Evolutionary conservation across 2,888 invertebrate genomes (phyloP).

Genomic region (Agriopis leucophaearia): DNA sequence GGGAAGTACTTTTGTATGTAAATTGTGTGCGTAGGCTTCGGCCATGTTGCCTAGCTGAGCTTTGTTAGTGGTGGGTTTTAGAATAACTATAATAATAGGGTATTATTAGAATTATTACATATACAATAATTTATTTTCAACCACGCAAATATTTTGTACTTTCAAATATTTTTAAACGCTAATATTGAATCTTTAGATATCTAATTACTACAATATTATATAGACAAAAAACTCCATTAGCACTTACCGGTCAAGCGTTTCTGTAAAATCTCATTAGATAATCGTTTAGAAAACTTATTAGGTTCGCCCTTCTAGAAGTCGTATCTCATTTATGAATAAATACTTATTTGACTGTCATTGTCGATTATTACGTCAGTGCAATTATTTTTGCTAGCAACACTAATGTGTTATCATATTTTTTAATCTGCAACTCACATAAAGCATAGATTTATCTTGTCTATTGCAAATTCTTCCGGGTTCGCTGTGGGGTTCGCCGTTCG

Average conservation of each 20-base stretch:
- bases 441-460: slow-evolving; percentile 80
- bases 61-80: slow-evolving; percentile 65
- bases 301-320: neutral
- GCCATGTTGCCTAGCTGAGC: slow-evolving; percentile 55
- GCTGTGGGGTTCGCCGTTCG: slow-evolving; percentile 79
- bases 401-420: slow-evolving; percentile 20
- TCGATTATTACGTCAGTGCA: no score
- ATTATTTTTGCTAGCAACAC: slow-evolving; percentile 1
- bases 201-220: no score
- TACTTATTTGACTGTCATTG: neutral
- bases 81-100: slow-evolving; percentile 40
- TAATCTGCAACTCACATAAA: slow-evolving; percentile 47
- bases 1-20: slow-evolving; percentile 85
- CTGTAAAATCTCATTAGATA: neutral
- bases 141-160: neutral
- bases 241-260: neutral
- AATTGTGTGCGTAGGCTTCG: slow-evolving; percentile 80
- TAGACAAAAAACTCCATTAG: neutral
- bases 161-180: neutral
- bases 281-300: neutral
- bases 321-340: neutral
- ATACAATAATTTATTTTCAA: no score
- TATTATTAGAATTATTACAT: slow-evolving; percentile 22
- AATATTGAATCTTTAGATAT: no score
- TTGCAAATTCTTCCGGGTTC: slow-evolving; percentile 82